These are phyloP conservation scores for Gavialis gangeticus DNA, from an alignment of 2,113 vertebrate genomes.

Conservation along the genomic window DNA sequence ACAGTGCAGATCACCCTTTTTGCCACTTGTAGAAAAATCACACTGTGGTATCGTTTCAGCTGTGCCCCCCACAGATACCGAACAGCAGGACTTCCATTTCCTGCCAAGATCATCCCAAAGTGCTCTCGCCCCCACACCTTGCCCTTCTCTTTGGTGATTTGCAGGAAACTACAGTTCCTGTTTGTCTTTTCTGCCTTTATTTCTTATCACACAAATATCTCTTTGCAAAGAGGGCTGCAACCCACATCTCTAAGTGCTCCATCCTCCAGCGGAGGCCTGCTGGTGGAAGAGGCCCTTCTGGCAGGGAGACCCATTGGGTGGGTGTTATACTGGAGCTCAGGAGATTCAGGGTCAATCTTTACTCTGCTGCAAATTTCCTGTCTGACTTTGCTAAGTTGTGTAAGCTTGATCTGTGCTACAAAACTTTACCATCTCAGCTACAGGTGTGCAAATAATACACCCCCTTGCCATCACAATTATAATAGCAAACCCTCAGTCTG, in stretches of 20 bases:
- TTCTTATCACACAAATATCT: neutral
- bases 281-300: neutral
- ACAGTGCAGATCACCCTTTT: neutral
- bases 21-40: neutral
- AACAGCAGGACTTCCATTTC: neutral
- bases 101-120: neutral
- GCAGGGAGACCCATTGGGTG: neutral
- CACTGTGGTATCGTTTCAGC: neutral
- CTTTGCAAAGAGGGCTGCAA: fast-evolving
- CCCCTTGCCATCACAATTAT: too few relatives aligned
- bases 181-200: neutral
- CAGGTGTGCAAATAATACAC: too few relatives aligned
- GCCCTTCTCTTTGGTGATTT: fast-evolving
- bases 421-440: too few relatives aligned
- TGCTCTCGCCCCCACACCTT: too few relatives aligned
- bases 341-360: neutral
- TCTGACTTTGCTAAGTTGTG: neutral
- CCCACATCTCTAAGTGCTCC: neutral
- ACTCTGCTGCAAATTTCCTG: neutral
- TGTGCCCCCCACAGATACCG: neutral
- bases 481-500: too few relatives aligned
- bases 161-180: neutral
- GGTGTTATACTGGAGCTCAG: neutral
- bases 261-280: neutral
- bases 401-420: too few relatives aligned